Evolutionary conservation across 2,888 invertebrate genomes (phyloP).

Genomic region (Calameuta pallipes): DNA sequence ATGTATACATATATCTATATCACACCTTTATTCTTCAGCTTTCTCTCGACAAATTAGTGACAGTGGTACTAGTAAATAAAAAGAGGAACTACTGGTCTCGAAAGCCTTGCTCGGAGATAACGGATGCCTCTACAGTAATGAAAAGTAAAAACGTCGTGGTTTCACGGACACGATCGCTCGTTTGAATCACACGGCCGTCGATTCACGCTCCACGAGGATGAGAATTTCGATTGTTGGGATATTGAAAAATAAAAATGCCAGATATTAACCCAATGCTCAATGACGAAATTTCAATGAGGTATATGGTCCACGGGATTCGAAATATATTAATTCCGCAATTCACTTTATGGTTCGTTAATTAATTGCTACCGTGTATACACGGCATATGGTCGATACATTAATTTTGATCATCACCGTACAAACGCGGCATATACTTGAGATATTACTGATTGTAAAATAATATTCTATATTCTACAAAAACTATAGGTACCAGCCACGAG

Average conservation of each 20-base stretch:
- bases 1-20: not conserved
- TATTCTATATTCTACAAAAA: not conserved
- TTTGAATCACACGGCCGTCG: not conserved
- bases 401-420: not conserved
- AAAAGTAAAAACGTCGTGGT: not conserved
- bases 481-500: not conserved
- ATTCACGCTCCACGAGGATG: not conserved
- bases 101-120: not conserved
- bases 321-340: not conserved
- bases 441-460: not conserved
- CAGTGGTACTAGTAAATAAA: not conserved
- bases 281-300: not conserved
- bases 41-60: not conserved
- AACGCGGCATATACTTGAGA: not conserved
- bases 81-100: constrained; percentile 2
- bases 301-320: not conserved
- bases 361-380: not conserved
- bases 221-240: not conserved
- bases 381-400: not conserved
- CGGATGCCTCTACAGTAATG: not conserved
- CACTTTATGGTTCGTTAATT: not conserved
- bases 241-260: not conserved
- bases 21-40: not conserved
- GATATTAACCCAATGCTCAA: not conserved
- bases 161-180: constrained; percentile 6